A percentile compares a stretch with the other conserved stretches of the same genome.
Conservation (phyloP, 2,797 vertebrate genomes). For the Alfaro cultratus region DNA sequence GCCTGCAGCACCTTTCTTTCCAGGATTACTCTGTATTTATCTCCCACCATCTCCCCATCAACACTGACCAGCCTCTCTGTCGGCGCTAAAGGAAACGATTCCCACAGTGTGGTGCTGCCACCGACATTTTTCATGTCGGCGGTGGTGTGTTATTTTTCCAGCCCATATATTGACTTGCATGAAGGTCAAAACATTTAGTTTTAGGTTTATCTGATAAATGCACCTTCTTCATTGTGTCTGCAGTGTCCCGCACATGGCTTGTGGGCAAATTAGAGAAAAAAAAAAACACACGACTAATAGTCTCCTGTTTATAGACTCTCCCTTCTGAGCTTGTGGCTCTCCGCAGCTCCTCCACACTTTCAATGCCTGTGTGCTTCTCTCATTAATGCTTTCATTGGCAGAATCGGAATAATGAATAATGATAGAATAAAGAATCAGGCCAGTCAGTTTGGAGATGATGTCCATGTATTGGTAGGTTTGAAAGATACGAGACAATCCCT, state of each 20-base stretch:
- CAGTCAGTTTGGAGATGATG: not conserved
- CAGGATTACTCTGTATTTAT: not conserved
- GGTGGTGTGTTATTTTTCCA: not conserved
- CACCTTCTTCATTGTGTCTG: not conserved
- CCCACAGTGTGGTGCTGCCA: not conserved
- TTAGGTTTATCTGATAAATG: not conserved
- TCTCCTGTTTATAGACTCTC: not conserved
- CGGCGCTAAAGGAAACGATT: not conserved
- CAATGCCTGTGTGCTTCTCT: not conserved
- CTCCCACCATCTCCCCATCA: not conserved
- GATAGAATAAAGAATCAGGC: not conserved
- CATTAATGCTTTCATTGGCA: not conserved
- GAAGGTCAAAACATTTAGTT: not conserved
- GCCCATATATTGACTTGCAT: not conserved
- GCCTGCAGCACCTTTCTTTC: not conserved
- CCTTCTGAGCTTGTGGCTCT: not conserved
- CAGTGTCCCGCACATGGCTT: not conserved
- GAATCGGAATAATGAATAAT: too few relatives aligned
- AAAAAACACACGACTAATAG: not conserved
- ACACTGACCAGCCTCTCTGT: not conserved
- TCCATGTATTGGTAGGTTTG: not conserved
- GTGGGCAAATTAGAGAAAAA: not conserved
- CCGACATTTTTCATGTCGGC: not conserved
- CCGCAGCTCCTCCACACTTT: not conserved
- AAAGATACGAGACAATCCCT: not conserved